Evolutionary conservation across 2,797 vertebrate genomes (phyloP).

Genomic region (Picus viridis): DNA sequence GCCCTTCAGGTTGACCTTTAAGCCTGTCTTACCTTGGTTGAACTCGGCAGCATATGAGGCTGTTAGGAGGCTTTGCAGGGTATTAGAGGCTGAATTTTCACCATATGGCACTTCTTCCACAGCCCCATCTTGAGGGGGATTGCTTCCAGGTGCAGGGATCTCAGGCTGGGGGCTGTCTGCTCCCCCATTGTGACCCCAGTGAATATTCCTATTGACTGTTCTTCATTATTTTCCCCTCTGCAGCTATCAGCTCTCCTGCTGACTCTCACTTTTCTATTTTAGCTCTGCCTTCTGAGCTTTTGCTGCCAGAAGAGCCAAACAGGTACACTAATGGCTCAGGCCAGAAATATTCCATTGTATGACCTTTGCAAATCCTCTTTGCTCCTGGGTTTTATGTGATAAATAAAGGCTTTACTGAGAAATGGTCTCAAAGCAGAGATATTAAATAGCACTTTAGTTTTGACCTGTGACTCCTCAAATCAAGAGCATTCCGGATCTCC

Average conservation of each 20-base stretch:
- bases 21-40: constrained; percentile 7
- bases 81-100: neutral
- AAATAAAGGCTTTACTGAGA: constrained; percentile 26
- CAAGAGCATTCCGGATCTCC: neutral
- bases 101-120: neutral
- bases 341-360: neutral
- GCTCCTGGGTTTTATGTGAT: neutral
- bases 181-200: neutral
- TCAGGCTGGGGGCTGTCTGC: neutral
- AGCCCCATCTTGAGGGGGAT: neutral
- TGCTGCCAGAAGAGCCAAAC: neutral
- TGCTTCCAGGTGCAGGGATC: neutral
- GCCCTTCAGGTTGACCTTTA: neutral
- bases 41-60: neutral
- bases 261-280: neutral
- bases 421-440: neutral
- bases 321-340: neutral
- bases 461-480: neutral
- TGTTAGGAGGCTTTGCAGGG: neutral
- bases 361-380: constrained; percentile 51
- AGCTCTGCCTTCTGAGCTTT: neutral
- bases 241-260: neutral
- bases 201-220: neutral
- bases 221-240: neutral
- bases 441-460: neutral